These are phyloP conservation scores for Sphaeramia orbicularis DNA, from an alignment of 2,797 vertebrate species.

Conservation along the genomic window DNA sequence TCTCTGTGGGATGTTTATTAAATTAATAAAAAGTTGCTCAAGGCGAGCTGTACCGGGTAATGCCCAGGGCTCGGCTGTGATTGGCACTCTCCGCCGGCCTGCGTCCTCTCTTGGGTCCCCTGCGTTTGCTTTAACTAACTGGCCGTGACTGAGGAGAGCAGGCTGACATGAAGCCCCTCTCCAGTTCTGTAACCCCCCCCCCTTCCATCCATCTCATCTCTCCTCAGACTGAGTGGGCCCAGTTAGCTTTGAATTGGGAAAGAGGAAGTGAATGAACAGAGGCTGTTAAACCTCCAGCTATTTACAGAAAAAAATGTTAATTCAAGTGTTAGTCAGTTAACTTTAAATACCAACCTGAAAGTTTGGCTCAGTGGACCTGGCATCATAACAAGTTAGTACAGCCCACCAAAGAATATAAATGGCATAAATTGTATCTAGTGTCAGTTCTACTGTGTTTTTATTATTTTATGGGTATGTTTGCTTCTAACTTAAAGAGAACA, in stretches of 20 bases:
- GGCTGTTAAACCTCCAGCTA: conserved; percentile 31
- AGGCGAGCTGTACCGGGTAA: conserved; percentile 76
- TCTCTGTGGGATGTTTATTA: conserved; percentile 87
- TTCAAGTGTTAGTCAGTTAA: background rate
- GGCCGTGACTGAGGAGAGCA: conserved; percentile 81
- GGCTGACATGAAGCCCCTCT: conserved; percentile 76
- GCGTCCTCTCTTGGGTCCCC: conserved; percentile 72
- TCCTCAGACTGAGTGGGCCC: conserved; percentile 36
- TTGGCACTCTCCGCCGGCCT: conserved; percentile 80
- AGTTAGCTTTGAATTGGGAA: conserved; percentile 35
- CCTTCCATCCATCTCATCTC: conserved; percentile 32
- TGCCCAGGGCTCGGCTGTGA: conserved; percentile 81
- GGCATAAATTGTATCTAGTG: background rate
- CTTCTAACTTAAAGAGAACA: too few species aligned
- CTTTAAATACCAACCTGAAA: conserved; percentile 7
- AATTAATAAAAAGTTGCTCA: conserved; percentile 88
- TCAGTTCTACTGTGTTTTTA: background rate
- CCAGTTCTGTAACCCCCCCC: conserved; percentile 9
- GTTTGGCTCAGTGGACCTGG: background rate
- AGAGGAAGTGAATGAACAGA: conserved; percentile 20
- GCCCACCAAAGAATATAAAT: background rate
- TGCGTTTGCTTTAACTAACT: conserved; percentile 86
- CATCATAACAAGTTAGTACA: conserved; percentile 6
- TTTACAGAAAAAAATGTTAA: conserved; percentile 5
- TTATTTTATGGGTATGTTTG: too few species aligned